These are phyloP conservation scores for Drosophila leonis DNA, from an alignment of 2,888 invertebrate species.

Conservation along the genomic window DNA sequence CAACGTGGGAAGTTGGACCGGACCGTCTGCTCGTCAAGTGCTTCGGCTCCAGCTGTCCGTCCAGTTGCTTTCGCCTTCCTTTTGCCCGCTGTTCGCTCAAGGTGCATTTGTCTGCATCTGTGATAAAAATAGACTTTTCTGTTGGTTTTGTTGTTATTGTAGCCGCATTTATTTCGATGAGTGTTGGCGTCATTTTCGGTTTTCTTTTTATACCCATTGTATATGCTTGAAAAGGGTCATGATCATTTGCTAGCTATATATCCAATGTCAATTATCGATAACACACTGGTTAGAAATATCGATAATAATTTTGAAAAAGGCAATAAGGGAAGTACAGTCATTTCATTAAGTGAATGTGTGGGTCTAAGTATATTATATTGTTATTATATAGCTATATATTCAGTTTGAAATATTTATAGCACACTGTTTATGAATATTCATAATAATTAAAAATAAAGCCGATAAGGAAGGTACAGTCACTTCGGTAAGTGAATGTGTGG, in stretches of 20 bases:
- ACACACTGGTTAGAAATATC: neutral
- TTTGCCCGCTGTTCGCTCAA: neutral
- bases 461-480: no score
- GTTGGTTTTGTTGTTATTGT: constrained; percentile 36
- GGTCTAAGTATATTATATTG: no score
- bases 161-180: constrained; percentile 56
- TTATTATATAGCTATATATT: no score
- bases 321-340: neutral
- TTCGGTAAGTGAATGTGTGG: no score
- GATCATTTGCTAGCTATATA: neutral
- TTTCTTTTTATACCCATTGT: constrained; percentile 9
- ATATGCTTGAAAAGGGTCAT: neutral
- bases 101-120: constrained; percentile 57
- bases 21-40: constrained; percentile 60
- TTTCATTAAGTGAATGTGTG: neutral
- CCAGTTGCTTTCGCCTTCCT: constrained; percentile 37
- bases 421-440: no score
- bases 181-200: constrained; percentile 49
- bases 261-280: neutral
- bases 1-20: constrained; percentile 71
- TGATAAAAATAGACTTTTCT: constrained; percentile 69
- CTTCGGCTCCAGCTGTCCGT: constrained; percentile 56
- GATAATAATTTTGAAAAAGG: neutral
- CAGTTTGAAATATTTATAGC: no score
- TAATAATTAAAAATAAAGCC: no score